Conservation (phyloP, 2,113 vertebrate species). For the Fulmarus glacialis region DNA sequence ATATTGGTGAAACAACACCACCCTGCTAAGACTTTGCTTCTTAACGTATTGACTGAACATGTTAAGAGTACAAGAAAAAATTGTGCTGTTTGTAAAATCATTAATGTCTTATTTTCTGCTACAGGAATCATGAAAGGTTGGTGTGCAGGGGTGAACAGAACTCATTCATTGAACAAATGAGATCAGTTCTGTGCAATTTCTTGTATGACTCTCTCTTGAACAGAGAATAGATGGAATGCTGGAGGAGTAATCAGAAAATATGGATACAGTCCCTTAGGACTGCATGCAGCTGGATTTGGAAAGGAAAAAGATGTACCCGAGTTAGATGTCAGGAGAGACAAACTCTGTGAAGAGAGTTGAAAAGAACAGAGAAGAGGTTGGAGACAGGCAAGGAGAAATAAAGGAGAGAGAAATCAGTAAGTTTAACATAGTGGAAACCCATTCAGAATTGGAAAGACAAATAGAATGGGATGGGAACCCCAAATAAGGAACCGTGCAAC, state of each 20-base stretch:
- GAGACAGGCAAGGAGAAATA: neutral
- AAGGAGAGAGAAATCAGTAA: neutral
- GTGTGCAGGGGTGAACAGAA: neutral
- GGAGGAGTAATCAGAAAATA: neutral
- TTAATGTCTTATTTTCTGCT: neutral
- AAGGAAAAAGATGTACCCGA: neutral
- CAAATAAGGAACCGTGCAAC: neutral
- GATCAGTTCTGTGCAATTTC: neutral
- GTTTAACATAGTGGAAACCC: neutral
- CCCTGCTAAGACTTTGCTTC: neutral
- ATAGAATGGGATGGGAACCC: neutral
- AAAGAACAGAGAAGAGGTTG: neutral
- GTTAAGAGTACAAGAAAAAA: neutral
- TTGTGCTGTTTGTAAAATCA: neutral
- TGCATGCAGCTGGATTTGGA: neutral
- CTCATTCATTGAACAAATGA: neutral
- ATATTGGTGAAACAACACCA: neutral
- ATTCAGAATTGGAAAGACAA: neutral
- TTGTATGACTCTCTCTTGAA: neutral
- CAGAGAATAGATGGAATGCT: neutral
- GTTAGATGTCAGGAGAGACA: neutral
- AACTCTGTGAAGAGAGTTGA: neutral
- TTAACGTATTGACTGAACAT: neutral
- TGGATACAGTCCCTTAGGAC: neutral
- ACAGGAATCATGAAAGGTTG: neutral